Percentiles rank a stretch among this genome's conserved stretches.
Evolutionary conservation across 1,140 invertebrate genomes (phyloP).

Genomic region (Drosophila pseudoananassae): DNA sequence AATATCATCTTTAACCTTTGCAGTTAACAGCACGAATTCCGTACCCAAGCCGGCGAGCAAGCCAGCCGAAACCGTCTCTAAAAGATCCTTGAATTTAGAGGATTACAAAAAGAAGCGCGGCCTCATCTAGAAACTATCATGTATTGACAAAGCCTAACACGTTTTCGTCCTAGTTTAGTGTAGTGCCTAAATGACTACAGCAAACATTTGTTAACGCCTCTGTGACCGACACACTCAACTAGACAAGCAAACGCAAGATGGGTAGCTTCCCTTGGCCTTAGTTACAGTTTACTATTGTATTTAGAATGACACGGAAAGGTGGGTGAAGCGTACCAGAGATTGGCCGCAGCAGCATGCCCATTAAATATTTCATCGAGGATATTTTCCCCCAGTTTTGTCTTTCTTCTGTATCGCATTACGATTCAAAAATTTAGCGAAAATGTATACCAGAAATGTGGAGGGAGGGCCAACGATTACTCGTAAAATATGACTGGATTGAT

Average conservation of each 20-base stretch:
- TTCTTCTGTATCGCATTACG: conserved; percentile 10
- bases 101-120: conserved; percentile 98
- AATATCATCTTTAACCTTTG: conserved; percentile 25
- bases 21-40: conserved; percentile 89
- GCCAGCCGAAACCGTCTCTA: conserved; percentile 92
- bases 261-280: conserved; percentile 5
- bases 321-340: neutral
- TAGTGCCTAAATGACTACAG: conserved; percentile 45
- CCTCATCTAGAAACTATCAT: conserved; percentile 88
- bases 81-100: conserved; percentile 96
- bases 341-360: neutral
- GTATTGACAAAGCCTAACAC: conserved; percentile 36
- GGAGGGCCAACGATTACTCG: conserved; percentile 6
- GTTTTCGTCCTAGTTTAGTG: conserved; percentile 52
- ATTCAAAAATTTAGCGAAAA: conserved; percentile 24
- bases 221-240: conserved; percentile 16
- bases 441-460: neutral
- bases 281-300: conserved; percentile 31
- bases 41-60: conserved; percentile 90
- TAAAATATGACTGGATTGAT: conserved; percentile 7
- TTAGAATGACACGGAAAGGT: conserved; percentile 4
- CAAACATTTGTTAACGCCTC: conserved; percentile 27
- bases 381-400: conserved; percentile 17
- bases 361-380: neutral
- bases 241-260: neutral